Evolutionary conservation across 2,888 invertebrate species (phyloP).

Genomic region (Hymenopus coronatus): DNA sequence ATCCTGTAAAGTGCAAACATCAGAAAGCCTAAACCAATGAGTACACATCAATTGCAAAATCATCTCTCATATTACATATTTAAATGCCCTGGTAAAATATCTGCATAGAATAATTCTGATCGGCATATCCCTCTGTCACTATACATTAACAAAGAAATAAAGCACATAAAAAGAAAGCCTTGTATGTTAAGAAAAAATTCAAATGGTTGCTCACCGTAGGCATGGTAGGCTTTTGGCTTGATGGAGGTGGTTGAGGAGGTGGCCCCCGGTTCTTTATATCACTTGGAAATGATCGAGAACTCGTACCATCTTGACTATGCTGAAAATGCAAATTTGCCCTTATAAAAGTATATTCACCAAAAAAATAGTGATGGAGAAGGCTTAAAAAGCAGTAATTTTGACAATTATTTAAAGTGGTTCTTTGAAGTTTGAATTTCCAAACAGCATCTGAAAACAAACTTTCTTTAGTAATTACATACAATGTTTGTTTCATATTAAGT

Average conservation of each 20-base stretch:
- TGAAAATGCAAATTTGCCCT: background rate
- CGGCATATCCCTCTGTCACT: no score
- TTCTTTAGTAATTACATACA: no score
- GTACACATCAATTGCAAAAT: no score
- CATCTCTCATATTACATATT: no score
- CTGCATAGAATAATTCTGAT: background rate
- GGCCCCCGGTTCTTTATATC: slow-evolving; percentile 64
- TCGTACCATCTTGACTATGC: background rate
- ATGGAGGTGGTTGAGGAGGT: slow-evolving; percentile 75
- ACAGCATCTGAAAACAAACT: no score
- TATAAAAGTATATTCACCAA: background rate
- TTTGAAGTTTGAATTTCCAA: no score
- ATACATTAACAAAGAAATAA: background rate
- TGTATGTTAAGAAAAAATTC: background rate
- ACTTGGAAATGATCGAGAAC: slow-evolving; percentile 40
- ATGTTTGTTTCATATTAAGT: no score
- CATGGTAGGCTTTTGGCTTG: slow-evolving; percentile 62
- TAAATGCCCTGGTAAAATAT: background rate
- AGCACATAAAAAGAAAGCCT: background rate
- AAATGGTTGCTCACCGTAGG: slow-evolving; percentile 53
- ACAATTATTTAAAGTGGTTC: no score
- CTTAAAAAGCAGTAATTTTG: no score
- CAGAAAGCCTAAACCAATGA: no score
- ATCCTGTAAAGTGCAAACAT: no score
- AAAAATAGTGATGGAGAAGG: no score